A percentile compares a stretch with the other conserved stretches of the same genome.
These are phyloP conservation scores for Zosterops hypoxanthus DNA, from an alignment of 2,113 vertebrate genomes.

Conservation along the genomic window DNA sequence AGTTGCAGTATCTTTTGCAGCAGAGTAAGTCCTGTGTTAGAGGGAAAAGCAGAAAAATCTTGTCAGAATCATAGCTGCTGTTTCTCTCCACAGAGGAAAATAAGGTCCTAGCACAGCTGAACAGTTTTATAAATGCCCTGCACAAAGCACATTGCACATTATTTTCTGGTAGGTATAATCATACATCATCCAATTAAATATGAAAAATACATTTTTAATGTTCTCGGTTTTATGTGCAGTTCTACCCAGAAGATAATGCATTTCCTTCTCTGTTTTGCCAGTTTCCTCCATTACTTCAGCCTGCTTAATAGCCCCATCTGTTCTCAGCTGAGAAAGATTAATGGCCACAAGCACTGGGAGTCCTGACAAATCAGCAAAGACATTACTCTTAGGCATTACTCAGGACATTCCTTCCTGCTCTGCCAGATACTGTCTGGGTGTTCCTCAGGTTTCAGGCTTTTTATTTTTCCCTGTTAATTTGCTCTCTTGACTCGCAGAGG, in stretches of 20 bases:
- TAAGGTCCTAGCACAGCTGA: conserved; percentile 13
- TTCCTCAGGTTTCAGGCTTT: conserved; percentile 2
- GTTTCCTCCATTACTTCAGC: conserved; percentile 31
- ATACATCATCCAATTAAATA: conserved; percentile 57
- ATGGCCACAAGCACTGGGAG: conserved; percentile 27
- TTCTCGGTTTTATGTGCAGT: conserved; percentile 29
- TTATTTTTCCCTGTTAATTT: too few relatives aligned
- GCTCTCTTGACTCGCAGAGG: too few relatives aligned
- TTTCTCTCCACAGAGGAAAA: neutral
- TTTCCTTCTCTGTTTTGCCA: conserved; percentile 30
- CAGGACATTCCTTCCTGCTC: neutral
- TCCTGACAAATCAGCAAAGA: conserved; percentile 47
- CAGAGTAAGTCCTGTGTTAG: neutral
- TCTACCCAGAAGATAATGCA: conserved; percentile 36
- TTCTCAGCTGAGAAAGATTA: conserved; percentile 52
- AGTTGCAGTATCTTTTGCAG: conserved; percentile 14
- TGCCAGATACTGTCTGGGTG: neutral
- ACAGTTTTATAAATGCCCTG: conserved; percentile 15
- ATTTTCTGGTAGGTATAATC: conserved; percentile 41
- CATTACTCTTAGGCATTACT: conserved; percentile 24
- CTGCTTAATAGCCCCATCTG: conserved; percentile 61
- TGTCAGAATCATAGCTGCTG: neutral
- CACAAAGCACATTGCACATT: conserved; percentile 26
- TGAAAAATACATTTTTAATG: conserved; percentile 62
- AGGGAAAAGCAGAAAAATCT: conserved; percentile 3